Base-by-base conservation (phyloP, 2,113 vertebrate species). In the Phylloscopus trochilus region DNA sequence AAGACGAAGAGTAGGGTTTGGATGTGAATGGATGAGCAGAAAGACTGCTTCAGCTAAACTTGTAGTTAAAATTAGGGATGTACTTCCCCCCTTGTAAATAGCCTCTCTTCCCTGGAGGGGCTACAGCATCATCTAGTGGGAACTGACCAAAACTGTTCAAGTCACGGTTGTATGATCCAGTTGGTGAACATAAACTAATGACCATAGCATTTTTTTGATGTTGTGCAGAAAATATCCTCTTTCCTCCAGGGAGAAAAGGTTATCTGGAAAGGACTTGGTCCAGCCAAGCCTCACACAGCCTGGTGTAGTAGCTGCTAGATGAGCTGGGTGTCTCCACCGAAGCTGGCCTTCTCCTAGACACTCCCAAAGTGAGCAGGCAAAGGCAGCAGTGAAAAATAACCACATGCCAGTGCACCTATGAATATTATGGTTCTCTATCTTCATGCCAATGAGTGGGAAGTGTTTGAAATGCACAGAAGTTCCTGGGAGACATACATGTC, bases 91-190 rank as follows among this genome's bases (percentile, higher is more conserved):
- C 18, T 53, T 59, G 3, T 15, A 55, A 62, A 16, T 6, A 28
- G 7, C 2, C 17, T 72, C 4, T 62, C 5, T 46, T 91, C 10
- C 22, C 18, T 56, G 19, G 13, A 80, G 56, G 21, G 27, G 8
- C 44, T 74, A 35, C 13, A 83, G 85, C 92, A 80, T 67, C 87
- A 83, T 67, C 85, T 86, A 88, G 83, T 81, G 87, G 85, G 78
- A 77, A 51, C 19, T 20, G 31, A 52, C 10, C 22, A 10, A 47
- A 81, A 87, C 16, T 43, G 3, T 63, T 56, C 43, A 56, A 30
- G 5, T 76, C 28, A 13, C 6, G 11, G 3, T 20, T 62, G 9
- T 56, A 18, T 23, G n/a, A 82, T 41, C 18, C 49, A 31, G 16
- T 21, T 77, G 39, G 46, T 39, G 46, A 62, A 51, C 31, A 30